Evolutionary conservation across 2,113 vertebrate species (phyloP).

Genomic region (Spizaetus ornatus): DNA sequence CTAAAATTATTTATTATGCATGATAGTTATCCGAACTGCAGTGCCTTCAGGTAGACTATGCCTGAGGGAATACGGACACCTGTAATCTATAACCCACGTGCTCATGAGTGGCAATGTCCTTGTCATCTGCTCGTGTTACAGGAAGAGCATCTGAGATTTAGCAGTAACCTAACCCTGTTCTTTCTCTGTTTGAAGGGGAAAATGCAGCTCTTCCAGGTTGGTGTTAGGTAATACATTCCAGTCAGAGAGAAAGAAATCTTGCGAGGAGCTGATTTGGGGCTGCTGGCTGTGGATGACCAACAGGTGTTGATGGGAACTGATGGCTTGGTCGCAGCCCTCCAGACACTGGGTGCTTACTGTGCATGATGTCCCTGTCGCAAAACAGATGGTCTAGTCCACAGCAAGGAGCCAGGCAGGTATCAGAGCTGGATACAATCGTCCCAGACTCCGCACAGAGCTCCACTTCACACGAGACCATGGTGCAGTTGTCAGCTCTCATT

Average conservation of each 20-base stretch:
- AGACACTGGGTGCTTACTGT: neutral
- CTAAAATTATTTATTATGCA: neutral
- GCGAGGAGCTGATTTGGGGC: neutral
- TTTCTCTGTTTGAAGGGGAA: neutral
- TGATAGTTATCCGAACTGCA: neutral
- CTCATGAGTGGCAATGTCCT: neutral
- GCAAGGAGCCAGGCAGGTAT: neutral
- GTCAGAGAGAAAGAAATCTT: neutral
- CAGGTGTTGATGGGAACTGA: neutral
- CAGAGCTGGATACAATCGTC: neutral
- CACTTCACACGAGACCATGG: accelerated
- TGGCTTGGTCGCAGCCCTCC: neutral
- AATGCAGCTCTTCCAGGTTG: neutral
- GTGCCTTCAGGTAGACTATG: neutral
- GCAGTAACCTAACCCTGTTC: neutral
- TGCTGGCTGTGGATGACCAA: neutral
- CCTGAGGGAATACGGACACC: neutral
- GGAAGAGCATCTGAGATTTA: neutral
- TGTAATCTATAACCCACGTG: neutral
- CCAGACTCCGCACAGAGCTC: neutral
- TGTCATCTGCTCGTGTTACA: neutral
- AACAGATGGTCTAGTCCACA: neutral
- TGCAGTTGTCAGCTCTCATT: neutral
- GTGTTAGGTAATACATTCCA: neutral
- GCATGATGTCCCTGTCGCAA: neutral